These are phyloP conservation scores for Neotoxoptera formosana DNA, from an alignment of 1,140 invertebrate genomes.

Conservation along the genomic window DNA sequence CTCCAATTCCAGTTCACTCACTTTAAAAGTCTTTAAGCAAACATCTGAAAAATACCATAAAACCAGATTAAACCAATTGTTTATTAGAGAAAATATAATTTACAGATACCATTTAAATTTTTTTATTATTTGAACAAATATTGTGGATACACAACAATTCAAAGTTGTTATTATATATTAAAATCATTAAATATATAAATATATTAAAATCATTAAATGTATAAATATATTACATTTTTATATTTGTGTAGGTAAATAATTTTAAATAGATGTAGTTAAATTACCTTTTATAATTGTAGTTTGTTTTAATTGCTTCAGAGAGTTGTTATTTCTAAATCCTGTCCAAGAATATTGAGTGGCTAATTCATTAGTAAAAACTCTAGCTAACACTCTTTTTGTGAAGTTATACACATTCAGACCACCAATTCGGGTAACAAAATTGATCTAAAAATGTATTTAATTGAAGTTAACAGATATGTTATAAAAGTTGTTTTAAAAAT, in stretches of 20 bases:
- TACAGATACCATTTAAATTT: no score
- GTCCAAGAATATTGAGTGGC: not conserved
- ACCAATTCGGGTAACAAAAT: not conserved
- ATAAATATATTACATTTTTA: no score
- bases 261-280: no score
- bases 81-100: no score
- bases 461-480: not conserved
- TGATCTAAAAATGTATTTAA: not conserved
- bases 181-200: no score
- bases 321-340: not conserved
- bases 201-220: no score
- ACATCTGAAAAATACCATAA: not conserved
- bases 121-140: no score
- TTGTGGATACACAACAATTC: not conserved
- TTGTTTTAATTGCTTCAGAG: not conserved
- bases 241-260: no score
- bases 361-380: not conserved
- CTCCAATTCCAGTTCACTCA: not conserved
- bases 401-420: not conserved
- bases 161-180: no score
- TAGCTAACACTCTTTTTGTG: not conserved
- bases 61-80: no score
- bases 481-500: not conserved
- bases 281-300: not conserved
- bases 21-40: not conserved